These are phyloP conservation scores for Cyrtodaria siliqua DNA, from an alignment of 2,888 invertebrate genomes.

Conservation along the genomic window DNA sequence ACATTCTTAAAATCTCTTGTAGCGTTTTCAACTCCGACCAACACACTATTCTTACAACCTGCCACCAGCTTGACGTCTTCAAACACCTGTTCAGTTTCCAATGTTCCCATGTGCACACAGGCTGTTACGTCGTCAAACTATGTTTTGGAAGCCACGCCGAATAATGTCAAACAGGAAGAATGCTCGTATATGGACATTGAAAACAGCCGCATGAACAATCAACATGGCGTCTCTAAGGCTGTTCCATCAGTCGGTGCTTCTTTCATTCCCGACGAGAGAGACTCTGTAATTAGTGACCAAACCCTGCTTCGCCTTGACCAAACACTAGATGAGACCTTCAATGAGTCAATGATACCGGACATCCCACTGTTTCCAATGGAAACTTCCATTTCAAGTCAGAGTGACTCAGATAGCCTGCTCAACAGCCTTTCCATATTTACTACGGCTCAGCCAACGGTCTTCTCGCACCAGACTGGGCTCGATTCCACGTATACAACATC, in stretches of 20 bases:
- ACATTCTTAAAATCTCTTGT: too few relatives aligned
- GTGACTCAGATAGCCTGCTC: background rate
- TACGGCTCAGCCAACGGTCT: slow-evolving; percentile 21
- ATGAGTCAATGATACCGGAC: background rate
- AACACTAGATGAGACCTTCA: background rate
- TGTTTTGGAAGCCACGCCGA: too few relatives aligned
- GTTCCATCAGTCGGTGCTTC: background rate
- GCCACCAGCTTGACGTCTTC: too few relatives aligned
- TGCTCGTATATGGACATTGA: too few relatives aligned
- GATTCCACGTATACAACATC: background rate
- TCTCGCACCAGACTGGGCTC: slow-evolving; percentile 6
- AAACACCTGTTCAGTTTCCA: too few relatives aligned
- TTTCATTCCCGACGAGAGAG: slow-evolving; percentile 32
- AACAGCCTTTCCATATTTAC: slow-evolving; percentile 9
- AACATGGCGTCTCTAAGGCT: too few relatives aligned
- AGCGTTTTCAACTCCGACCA: too few relatives aligned
- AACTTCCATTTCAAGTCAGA: background rate
- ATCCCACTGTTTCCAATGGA: slow-evolving; percentile 9
- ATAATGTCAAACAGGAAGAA: too few relatives aligned
- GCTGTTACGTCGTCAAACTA: too few relatives aligned
- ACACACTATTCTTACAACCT: too few relatives aligned
- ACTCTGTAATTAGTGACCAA: slow-evolving; percentile 36
- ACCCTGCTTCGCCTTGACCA: slow-evolving; percentile 8
- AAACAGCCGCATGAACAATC: too few relatives aligned
- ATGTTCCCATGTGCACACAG: too few relatives aligned